These are phyloP conservation scores for Paradisaea rubra DNA, from an alignment of 2,113 vertebrate species.

Conservation along the genomic window DNA sequence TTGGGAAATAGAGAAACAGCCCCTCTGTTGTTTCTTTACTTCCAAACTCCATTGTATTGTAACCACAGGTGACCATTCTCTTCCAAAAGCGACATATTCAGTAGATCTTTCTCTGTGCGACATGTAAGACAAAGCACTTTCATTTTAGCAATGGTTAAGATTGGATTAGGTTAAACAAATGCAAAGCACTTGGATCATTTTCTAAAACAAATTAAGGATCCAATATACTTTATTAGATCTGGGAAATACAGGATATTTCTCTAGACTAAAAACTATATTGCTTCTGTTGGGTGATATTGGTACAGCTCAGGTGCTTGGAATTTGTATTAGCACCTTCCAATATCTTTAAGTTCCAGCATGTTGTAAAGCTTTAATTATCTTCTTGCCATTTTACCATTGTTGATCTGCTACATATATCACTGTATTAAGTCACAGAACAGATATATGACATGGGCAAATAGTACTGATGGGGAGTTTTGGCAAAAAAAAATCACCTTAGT, in stretches of 20 bases:
- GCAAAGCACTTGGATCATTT: background rate
- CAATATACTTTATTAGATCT: conserved; percentile 27
- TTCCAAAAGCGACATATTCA: background rate
- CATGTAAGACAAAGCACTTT: background rate
- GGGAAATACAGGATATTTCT: conserved; percentile 7
- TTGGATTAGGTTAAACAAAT: conserved; percentile 16
- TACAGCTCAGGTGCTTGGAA: background rate
- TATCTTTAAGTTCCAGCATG: conserved; percentile 6
- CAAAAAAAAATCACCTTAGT: background rate
- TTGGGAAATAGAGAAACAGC: background rate
- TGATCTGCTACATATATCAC: background rate
- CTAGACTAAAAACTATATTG: background rate
- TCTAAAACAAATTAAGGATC: conserved; percentile 20
- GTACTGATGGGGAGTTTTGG: background rate
- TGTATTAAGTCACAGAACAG: background rate
- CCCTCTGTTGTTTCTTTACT: background rate
- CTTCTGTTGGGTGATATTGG: background rate
- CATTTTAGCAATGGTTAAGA: background rate
- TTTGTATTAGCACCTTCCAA: background rate
- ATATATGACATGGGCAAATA: background rate
- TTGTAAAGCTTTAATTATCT: conserved; percentile 21
- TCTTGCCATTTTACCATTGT: background rate
- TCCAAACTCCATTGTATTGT: background rate
- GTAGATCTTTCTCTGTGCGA: background rate
- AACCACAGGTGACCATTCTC: background rate